These are phyloP conservation scores for Tachypleus tridentatus DNA, from an alignment of 1,140 invertebrate genomes.

Conservation along the genomic window DNA sequence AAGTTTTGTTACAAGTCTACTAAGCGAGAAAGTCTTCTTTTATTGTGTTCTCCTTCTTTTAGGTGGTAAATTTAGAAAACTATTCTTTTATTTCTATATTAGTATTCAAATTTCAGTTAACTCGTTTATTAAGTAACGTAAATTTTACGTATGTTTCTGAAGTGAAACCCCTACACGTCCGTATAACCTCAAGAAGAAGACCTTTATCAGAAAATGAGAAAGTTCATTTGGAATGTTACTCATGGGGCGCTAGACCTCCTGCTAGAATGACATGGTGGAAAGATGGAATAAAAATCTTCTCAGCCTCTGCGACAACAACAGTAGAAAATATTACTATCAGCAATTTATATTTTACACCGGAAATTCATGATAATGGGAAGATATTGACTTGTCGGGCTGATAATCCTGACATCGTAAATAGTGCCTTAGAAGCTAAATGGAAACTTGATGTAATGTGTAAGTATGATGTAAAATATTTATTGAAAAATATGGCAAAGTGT, in stretches of 20 bases:
- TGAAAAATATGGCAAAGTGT: too few species aligned
- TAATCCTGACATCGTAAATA: slow-evolving; percentile 43
- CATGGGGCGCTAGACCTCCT: slow-evolving; percentile 36
- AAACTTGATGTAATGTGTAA: slow-evolving; percentile 23
- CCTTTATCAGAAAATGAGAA: slow-evolving; percentile 13
- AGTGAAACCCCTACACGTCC: slow-evolving; percentile 69
- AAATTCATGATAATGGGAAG: slow-evolving; percentile 64
- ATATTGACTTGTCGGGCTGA: slow-evolving; percentile 67
- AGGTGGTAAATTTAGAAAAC: too few species aligned
- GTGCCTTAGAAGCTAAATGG: slow-evolving; percentile 22
- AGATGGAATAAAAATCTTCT: slow-evolving; percentile 26
- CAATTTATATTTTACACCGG: slow-evolving; percentile 34
- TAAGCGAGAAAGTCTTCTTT: too few species aligned
- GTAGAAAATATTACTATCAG: slow-evolving; percentile 19
- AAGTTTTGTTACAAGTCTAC: too few species aligned
- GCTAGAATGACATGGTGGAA: slow-evolving; percentile 16
- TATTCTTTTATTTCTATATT: too few species aligned
- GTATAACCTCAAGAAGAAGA: slow-evolving; percentile 25
- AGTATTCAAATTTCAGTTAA: too few species aligned
- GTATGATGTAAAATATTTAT: slow-evolving; percentile 18
- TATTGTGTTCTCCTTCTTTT: too few species aligned
- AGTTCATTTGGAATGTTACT: slow-evolving; percentile 66
- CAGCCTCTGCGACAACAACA: slow-evolving; percentile 43
- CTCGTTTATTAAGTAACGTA: too few species aligned
- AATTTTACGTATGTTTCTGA: slow-evolving; percentile 32